These are phyloP conservation scores for Lycodopsis pacificus DNA, from an alignment of 2,797 vertebrate species.

Conservation along the genomic window DNA sequence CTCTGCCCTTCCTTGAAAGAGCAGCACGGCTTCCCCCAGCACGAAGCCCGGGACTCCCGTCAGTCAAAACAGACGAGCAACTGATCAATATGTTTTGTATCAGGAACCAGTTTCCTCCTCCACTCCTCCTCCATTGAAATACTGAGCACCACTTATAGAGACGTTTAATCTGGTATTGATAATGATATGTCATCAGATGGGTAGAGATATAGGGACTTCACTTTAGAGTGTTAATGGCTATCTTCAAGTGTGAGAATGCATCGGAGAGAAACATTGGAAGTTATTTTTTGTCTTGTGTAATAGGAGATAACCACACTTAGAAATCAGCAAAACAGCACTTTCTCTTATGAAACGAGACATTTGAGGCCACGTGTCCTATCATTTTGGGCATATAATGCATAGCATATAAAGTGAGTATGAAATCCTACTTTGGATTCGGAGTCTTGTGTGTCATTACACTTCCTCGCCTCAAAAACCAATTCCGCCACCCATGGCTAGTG, in stretches of 20 bases:
- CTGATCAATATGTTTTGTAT: constrained; percentile 72
- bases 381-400: not conserved
- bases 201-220: not conserved
- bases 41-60: constrained; percentile 48
- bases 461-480: not conserved
- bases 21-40: constrained; percentile 48
- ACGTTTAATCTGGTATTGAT: constrained; percentile 67
- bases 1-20: constrained; percentile 35
- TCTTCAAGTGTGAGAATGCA: constrained; percentile 18
- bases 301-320: not conserved
- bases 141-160: constrained; percentile 60
- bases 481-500: not conserved
- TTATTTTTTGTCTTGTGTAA: constrained; percentile 9
- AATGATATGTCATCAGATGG: constrained; percentile 30
- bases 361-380: not conserved
- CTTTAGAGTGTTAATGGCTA: constrained; percentile 10
- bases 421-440: not conserved
- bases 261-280: not conserved
- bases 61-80: constrained; percentile 61
- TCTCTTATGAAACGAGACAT: not conserved
- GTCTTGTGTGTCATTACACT: not conserved
- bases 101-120: constrained; percentile 39
- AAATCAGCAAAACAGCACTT: not conserved
- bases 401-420: not conserved
- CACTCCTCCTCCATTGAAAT: constrained; percentile 35